Percentiles rank a stretch among this genome's conserved stretches.
Conservation (phyloP, 2,797 vertebrate genomes). For the Enteromius anoplus region DNA sequence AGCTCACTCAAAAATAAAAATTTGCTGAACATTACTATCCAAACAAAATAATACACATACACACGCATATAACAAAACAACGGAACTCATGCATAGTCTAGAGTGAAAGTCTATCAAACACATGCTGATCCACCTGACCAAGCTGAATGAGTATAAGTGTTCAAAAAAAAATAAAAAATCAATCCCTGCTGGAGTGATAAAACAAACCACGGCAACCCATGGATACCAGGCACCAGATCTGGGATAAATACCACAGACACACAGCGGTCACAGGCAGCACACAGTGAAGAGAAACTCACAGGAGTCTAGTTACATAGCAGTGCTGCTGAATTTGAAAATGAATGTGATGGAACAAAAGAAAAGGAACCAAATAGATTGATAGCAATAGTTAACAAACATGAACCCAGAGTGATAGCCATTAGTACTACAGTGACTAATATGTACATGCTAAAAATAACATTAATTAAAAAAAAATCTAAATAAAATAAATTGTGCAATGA, state of each 20-base stretch:
- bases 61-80: background rate
- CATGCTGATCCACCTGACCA: background rate
- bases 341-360: background rate
- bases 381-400: background rate
- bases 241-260: background rate
- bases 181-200: slow-evolving; percentile 24
- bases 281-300: background rate
- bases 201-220: slow-evolving; percentile 4
- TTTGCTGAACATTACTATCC: background rate
- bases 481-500: too few species aligned
- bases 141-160: background rate
- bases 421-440: background rate
- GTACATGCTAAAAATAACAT: background rate
- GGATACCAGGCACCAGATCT: background rate
- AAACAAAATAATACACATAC: background rate
- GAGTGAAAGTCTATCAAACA: background rate
- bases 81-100: background rate
- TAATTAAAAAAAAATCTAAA: background rate
- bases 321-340: background rate
- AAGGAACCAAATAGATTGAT: background rate
- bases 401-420: background rate
- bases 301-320: background rate
- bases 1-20: background rate
- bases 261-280: background rate
- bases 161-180: background rate